Percentiles rank a stretch among this genome's conserved stretches.
These are phyloP conservation scores for Vireo griseus DNA, from an alignment of 2,797 vertebrate species.

Conservation along the genomic window DNA sequence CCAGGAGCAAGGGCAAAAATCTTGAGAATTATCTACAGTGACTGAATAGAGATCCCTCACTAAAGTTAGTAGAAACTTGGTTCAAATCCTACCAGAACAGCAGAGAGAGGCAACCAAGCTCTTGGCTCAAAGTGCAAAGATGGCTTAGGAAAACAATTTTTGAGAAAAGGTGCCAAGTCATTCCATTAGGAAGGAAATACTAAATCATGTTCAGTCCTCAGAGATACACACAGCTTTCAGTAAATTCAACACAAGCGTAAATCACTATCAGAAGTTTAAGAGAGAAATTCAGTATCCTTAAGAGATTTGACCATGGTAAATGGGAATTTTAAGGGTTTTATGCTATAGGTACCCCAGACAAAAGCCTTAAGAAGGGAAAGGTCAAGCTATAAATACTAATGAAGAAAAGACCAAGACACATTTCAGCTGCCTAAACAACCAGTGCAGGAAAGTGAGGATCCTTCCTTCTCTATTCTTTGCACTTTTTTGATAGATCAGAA, in stretches of 20 bases:
- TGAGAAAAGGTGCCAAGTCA: not conserved
- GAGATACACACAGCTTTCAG: not conserved
- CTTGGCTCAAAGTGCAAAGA: not conserved
- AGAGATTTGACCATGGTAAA: not conserved
- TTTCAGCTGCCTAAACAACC: not conserved
- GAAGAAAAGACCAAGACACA: not conserved
- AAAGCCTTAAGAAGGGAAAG: not conserved
- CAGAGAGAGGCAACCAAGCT: not conserved
- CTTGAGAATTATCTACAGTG: not conserved
- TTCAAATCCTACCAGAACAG: not conserved
- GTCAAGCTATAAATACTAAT: not conserved
- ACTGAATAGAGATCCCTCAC: not conserved
- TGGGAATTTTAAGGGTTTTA: not conserved
- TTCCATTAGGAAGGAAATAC: not conserved
- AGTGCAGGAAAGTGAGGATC: not conserved
- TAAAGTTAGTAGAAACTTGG: not conserved
- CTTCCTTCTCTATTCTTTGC: not conserved
- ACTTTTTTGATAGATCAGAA: not conserved
- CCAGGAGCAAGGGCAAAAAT: not conserved
- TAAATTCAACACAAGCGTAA: not conserved
- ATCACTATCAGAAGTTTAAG: not conserved
- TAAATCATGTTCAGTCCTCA: not conserved
- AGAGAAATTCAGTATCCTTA: not conserved
- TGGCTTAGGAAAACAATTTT: not conserved
- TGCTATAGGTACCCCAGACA: not conserved